Conservation (phyloP, 2,797 vertebrate genomes). For the Galagoides demidoff region DNA sequence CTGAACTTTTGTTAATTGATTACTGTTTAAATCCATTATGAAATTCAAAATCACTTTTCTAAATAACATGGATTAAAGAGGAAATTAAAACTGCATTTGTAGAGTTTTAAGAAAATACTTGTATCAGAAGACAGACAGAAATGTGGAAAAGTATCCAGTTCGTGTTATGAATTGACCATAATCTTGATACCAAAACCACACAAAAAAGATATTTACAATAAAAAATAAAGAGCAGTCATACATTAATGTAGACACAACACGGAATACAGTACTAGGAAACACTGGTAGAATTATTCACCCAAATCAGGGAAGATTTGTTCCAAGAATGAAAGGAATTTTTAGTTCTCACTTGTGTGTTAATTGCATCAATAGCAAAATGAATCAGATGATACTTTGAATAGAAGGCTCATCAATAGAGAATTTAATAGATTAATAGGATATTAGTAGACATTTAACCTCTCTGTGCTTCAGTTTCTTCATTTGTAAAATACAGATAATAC, state of each 20-base stretch:
- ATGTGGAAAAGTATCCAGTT: neutral
- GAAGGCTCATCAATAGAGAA: conserved; percentile 15
- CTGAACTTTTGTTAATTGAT: conserved; percentile 62
- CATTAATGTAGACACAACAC: neutral
- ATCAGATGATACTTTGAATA: conserved; percentile 41
- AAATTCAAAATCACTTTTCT: conserved; percentile 62
- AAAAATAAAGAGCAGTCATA: neutral
- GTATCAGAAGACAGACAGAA: conserved; percentile 3
- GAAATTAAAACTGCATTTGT: conserved; percentile 54
- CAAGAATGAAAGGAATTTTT: conserved; percentile 41
- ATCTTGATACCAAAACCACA: neutral
- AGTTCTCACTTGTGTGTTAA: conserved; percentile 25
- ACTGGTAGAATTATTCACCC: neutral
- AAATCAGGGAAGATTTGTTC: neutral
- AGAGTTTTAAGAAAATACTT: conserved; percentile 55
- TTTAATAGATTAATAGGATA: conserved; percentile 49
- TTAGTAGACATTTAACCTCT: conserved; percentile 36
- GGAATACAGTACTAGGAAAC: neutral
- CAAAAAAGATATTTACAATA: neutral
- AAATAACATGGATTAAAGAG: conserved; percentile 60
- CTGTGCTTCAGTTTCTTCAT: conserved; percentile 34
- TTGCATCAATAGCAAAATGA: conserved; percentile 51
- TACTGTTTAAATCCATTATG: conserved; percentile 44
- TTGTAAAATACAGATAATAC: conserved; percentile 45
- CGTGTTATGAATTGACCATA: neutral